Conservation (phyloP, 2,888 invertebrate genomes). For the Myathropa florea region DNA sequence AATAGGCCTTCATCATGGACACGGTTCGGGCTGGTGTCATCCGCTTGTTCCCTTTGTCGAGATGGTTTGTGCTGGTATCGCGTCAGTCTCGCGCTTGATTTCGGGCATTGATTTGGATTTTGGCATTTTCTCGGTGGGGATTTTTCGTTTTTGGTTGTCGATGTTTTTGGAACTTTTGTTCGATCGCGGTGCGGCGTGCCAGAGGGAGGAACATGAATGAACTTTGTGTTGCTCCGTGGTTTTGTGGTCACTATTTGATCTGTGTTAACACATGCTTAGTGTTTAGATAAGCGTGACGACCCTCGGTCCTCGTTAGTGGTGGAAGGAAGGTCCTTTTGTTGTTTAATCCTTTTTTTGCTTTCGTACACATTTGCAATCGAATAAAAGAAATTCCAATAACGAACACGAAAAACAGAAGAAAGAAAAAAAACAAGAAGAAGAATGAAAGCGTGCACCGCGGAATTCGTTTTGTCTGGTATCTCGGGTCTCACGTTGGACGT, state of each 20-base stretch:
- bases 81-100: conserved; percentile 68
- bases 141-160: conserved; percentile 30
- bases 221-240: conserved; percentile 56
- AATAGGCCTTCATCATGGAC: conserved; percentile 19
- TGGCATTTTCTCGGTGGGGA: neutral
- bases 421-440: too few species aligned
- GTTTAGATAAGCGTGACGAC: conserved; percentile 62
- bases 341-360: neutral
- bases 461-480: conserved; percentile 46
- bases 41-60: conserved; percentile 28
- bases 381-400: conserved; percentile 64
- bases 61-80: conserved; percentile 58
- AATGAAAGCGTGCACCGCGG: conserved; percentile 28
- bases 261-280: conserved; percentile 69
- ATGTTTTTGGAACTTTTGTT: conserved; percentile 37
- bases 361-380: conserved; percentile 42
- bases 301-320: conserved; percentile 54
- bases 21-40: conserved; percentile 49
- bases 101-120: conserved; percentile 62
- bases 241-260: conserved; percentile 64
- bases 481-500: conserved; percentile 33
- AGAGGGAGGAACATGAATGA: conserved; percentile 60
- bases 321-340: conserved; percentile 17
- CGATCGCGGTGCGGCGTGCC: conserved; percentile 39
- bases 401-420: conserved; percentile 25